Percentiles rank a stretch among this genome's conserved stretches.
phyloP scores from a whole-genome alignment of 2,797 vertebrate genomes.

The Benthosema pterotum region DNA sequence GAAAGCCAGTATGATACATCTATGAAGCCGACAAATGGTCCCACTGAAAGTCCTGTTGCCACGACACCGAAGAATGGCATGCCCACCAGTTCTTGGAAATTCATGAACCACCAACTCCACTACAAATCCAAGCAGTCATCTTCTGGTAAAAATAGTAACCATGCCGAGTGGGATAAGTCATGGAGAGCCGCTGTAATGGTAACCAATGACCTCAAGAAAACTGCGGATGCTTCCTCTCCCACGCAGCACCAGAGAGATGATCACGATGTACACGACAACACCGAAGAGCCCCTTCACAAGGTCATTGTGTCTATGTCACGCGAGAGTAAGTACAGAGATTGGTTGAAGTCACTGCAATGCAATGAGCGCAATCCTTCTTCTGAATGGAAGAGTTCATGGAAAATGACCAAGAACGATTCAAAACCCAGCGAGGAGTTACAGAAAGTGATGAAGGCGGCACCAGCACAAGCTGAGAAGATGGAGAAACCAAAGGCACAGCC shows the following conservation, averaged over 20 bases:
- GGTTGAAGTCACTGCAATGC: conserved; percentile 20
- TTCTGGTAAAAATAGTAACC: conserved; percentile 2
- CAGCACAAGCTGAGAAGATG: conserved; percentile 8
- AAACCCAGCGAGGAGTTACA: conserved; percentile 51
- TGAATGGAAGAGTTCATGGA: conserved; percentile 69
- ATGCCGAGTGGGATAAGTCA: conserved; percentile 49
- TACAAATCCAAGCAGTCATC: conserved; percentile 17
- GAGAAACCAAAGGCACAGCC: background rate
- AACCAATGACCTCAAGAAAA: conserved; percentile 25
- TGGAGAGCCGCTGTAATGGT: conserved; percentile 49
- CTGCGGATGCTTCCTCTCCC: background rate
- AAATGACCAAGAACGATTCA: conserved; percentile 57
- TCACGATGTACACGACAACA: background rate
- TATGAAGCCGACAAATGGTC: background rate
- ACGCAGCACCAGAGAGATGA: background rate
- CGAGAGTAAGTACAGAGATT: conserved; percentile 26
- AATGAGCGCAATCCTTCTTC: conserved; percentile 20
- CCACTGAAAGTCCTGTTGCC: background rate
- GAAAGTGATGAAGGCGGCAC: conserved; percentile 32
- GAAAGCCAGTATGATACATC: conserved; percentile 9
- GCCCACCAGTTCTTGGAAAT: conserved; percentile 56
- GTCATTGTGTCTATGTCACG: conserved; percentile 23
- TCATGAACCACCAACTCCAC: conserved; percentile 46
- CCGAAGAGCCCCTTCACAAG: conserved; percentile 19
- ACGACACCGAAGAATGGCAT: conserved; percentile 10